Percentiles rank a stretch among this genome's conserved stretches.
These are phyloP conservation scores for Drosophila erecta DNA, from an alignment of 1,140 invertebrate genomes.

Conservation along the genomic window DNA sequence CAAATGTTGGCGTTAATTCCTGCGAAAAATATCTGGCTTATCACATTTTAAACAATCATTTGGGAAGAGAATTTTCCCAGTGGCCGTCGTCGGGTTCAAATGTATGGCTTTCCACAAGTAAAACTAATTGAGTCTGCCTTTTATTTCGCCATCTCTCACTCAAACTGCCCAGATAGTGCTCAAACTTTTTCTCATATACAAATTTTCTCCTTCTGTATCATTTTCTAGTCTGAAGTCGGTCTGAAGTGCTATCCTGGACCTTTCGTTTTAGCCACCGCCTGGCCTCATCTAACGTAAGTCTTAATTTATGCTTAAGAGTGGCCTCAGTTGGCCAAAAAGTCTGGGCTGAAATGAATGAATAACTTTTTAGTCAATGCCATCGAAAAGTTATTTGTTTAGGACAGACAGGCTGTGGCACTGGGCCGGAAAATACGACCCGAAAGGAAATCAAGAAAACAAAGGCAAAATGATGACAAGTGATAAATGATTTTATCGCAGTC, in stretches of 20 bases:
- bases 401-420: slow-evolving; percentile 13
- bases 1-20: slow-evolving; percentile 63
- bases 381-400: slow-evolving; percentile 57
- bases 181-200: slow-evolving; percentile 43
- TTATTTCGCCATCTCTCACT: background rate
- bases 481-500: slow-evolving; percentile 39
- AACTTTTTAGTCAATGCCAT: slow-evolving; percentile 41
- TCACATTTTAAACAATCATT: slow-evolving; percentile 56
- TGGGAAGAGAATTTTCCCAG: slow-evolving; percentile 2
- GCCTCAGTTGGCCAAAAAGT: slow-evolving; percentile 28
- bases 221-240: slow-evolving; percentile 41
- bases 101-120: slow-evolving; percentile 37
- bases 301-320: slow-evolving; percentile 70
- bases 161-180: background rate
- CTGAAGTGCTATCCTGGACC: slow-evolving; percentile 47
- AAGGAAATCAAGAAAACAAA: slow-evolving; percentile 39
- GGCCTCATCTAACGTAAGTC: slow-evolving; percentile 68
- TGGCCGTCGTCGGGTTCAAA: slow-evolving; percentile 1
- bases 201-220: slow-evolving; percentile 44
- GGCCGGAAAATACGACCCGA: slow-evolving; percentile 11
- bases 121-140: slow-evolving; percentile 71
- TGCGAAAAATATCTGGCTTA: slow-evolving; percentile 26
- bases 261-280: slow-evolving; percentile 3
- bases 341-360: slow-evolving; percentile 24
- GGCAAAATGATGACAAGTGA: slow-evolving; percentile 41